Conservation (phyloP, 2,113 vertebrate species). For the Notothenia coriiceps region DNA sequence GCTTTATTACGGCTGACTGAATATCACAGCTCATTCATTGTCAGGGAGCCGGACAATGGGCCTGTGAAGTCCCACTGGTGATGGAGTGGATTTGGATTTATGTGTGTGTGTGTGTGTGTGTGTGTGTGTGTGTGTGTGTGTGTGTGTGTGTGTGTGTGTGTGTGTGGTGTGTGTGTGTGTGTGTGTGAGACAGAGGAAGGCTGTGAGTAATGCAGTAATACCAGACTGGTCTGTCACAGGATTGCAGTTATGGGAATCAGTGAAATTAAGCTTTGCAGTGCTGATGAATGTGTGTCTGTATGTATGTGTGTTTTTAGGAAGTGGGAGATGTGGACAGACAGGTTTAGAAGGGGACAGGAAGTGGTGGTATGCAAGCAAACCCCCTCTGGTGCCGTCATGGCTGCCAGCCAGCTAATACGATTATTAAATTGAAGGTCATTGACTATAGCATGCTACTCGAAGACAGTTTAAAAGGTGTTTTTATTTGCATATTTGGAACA, state of each 20-base stretch:
- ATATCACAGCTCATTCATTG: conserved; percentile 38
- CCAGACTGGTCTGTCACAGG: conserved; percentile 71
- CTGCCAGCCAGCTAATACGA: not conserved
- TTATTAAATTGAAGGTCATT: not conserved
- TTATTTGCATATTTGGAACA: not conserved
- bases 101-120: not conserved
- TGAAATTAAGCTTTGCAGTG: conserved; percentile 40
- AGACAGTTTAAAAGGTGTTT: not conserved
- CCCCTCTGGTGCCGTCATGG: not conserved
- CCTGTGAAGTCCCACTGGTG: conserved; percentile 8
- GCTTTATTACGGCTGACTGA: conserved; percentile 62
- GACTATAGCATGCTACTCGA: not conserved
- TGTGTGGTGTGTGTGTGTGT: not conserved
- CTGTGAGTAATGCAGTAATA: conserved; percentile 64
- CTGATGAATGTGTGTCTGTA: conserved; percentile 28
- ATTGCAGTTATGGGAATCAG: conserved; percentile 71
- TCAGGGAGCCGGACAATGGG: conserved; percentile 51
- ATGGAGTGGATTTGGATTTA: conserved; percentile 16
- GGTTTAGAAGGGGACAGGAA: conserved; percentile 47
- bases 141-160: no score
- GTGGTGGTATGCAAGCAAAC: conserved; percentile 28
- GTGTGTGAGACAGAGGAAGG: conserved; percentile 17
- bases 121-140: no score
- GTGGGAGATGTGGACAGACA: conserved; percentile 32
- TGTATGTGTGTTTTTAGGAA: conserved; percentile 33